Percentiles rank a stretch among this genome's conserved stretches.
phyloP scores from a whole-genome alignment of 1,140 invertebrate genomes.

The Calliopsis andreniformis region DNA sequence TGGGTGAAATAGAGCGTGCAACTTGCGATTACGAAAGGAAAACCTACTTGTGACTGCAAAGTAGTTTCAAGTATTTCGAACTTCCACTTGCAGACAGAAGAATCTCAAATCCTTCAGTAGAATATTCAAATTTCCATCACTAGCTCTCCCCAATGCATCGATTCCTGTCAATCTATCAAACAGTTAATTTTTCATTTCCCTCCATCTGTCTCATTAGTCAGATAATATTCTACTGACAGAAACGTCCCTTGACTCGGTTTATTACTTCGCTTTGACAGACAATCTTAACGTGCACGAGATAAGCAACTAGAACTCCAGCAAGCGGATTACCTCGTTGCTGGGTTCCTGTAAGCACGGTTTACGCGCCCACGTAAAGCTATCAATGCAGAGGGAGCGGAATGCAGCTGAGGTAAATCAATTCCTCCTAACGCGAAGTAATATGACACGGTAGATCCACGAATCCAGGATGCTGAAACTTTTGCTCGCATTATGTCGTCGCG shows the following conservation, averaged over 20 bases:
- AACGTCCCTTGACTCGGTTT: background rate
- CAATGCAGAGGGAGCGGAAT: background rate
- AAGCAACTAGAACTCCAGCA: background rate
- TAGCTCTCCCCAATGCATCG: no score
- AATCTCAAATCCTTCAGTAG: no score
- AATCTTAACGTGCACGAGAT: background rate
- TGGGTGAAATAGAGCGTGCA: constrained; percentile 19
- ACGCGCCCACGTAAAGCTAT: constrained; percentile 14
- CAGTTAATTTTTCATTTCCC: background rate
- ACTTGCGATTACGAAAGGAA: background rate
- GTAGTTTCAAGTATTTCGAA: no score
- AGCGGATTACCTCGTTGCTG: background rate
- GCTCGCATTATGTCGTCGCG: background rate
- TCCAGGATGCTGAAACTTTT: background rate
- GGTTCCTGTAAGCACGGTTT: background rate
- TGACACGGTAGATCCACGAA: background rate
- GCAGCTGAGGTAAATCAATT: background rate
- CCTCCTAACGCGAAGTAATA: background rate
- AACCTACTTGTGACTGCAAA: no score
- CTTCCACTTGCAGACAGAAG: no score
- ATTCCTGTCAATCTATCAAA: background rate
- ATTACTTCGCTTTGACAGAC: background rate
- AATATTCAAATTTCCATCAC: no score
- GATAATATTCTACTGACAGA: background rate
- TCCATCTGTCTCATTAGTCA: background rate